Evolutionary conservation across 2,113 vertebrate species (phyloP).

Genomic region (Colaptes auratus): DNA sequence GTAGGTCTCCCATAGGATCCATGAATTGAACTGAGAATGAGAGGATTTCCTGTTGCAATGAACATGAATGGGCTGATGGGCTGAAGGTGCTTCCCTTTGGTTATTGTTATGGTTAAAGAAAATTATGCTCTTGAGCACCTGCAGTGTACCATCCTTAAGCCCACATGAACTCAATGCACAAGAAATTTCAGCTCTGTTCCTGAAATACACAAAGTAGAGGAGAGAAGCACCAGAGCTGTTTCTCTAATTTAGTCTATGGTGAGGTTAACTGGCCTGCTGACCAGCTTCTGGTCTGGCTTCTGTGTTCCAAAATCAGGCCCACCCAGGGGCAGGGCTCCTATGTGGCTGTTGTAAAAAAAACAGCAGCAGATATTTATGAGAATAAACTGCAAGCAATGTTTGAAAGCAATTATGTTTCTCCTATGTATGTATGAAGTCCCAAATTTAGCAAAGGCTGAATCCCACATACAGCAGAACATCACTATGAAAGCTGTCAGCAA

Average conservation of each 20-base stretch:
- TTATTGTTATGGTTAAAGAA: neutral
- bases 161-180: neutral
- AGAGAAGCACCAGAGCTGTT: neutral
- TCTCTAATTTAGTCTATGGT: neutral
- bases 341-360: neutral
- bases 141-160: neutral
- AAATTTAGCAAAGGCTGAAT: constrained; percentile 1
- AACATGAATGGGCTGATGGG: neutral
- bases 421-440: neutral
- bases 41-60: neutral
- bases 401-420: neutral
- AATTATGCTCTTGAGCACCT: neutral
- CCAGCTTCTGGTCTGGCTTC: neutral
- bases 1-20: rapidly evolving
- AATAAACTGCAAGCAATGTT: neutral
- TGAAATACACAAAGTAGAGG: neutral
- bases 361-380: neutral
- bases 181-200: neutral
- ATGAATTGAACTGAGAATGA: neutral
- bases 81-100: neutral
- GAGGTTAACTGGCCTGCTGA: neutral
- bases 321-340: neutral
- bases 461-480: neutral
- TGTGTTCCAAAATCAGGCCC: neutral
- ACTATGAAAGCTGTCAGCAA: constrained; percentile 40